Base-by-base conservation (phyloP, 2,113 vertebrate species). In the Macquaria ambigua region DNA sequence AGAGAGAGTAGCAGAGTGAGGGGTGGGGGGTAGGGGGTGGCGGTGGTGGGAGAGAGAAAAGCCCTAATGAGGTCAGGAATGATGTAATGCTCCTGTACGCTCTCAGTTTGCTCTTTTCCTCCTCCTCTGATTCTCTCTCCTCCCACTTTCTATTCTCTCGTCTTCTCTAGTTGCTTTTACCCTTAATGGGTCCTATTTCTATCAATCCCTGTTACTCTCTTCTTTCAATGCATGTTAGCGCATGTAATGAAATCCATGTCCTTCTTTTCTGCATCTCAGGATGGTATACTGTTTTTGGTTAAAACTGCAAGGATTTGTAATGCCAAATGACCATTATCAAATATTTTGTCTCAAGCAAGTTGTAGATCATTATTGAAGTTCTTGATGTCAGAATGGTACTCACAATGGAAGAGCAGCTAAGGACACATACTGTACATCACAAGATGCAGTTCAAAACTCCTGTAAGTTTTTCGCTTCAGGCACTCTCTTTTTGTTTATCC, bases 11-110 rank as follows among this genome's bases (percentile, higher is more conserved):
- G 78, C 66, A 75, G 77, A 81, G 88, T 70, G 34, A 34, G 34
- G 39, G 11, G 23, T 5, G 34, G 34, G 2, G 34, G 61, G 61
- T 43, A 6, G 43, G 43, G 76, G 15, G 39, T 8, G 16, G 71
- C 21, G 61, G 87, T 75, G 72, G 90, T 79, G 90, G 72, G 89
- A 89, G 90, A 85, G 92, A 90, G 93, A 91, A 86, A 90, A 91
- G 86, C 88, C 92, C 93, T 95, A 95, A 95, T 95, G 94, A 95
- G 95, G 95, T 96, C 95, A 96, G 89, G 90, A 92, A 94, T 95
- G 94, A 95, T 95, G 95, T 94, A 95, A 95, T 93, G 92, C 93
- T 91, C 87, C 84, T 85, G 89, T 92, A 92, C 74, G 80, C 91
- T 91, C 87, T 88, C 89, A 52, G 85, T 91, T 93, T 92, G 86